Conservation (phyloP, 2,113 vertebrate species). For the Silurus asotus region DNA sequence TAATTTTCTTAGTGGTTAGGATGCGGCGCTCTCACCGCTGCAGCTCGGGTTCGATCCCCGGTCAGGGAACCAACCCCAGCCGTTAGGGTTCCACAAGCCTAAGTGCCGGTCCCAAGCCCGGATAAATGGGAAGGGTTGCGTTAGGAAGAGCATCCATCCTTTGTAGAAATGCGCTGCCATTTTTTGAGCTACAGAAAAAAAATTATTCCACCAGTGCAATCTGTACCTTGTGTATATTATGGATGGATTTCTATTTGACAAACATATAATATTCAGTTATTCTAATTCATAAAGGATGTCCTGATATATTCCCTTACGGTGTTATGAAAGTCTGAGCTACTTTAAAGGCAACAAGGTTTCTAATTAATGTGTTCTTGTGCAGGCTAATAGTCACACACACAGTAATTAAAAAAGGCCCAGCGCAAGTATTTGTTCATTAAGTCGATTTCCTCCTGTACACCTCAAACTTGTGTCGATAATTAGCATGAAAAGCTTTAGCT, state of each 20-base stretch:
- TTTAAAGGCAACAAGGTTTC: slow-evolving; percentile 32
- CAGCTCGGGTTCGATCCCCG: too few species aligned
- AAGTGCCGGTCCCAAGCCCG: too few species aligned
- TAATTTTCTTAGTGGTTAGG: too few species aligned
- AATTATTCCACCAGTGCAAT: not conserved
- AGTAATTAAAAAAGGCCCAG: slow-evolving; percentile 37
- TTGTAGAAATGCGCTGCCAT: not conserved
- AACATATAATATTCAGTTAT: not conserved
- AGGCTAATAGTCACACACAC: slow-evolving; percentile 18
- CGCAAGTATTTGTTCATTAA: slow-evolving; percentile 36
- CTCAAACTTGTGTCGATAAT: slow-evolving; percentile 13
- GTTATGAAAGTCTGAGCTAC: not conserved
- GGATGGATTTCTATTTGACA: not conserved
- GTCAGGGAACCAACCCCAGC: too few species aligned
- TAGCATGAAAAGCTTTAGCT: slow-evolving; percentile 29
- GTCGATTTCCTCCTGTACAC: slow-evolving; percentile 22
- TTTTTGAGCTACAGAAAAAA: not conserved
- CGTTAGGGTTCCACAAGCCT: too few species aligned
- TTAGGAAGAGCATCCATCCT: not conserved
- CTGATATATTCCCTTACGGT: not conserved
- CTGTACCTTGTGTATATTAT: not conserved
- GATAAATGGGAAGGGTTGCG: too few species aligned
- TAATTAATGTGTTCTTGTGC: slow-evolving; percentile 31
- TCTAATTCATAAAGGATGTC: not conserved
- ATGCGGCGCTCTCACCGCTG: too few species aligned